phyloP scores from a whole-genome alignment of 1,140 invertebrate genomes.

The Phortica variegata region DNA sequence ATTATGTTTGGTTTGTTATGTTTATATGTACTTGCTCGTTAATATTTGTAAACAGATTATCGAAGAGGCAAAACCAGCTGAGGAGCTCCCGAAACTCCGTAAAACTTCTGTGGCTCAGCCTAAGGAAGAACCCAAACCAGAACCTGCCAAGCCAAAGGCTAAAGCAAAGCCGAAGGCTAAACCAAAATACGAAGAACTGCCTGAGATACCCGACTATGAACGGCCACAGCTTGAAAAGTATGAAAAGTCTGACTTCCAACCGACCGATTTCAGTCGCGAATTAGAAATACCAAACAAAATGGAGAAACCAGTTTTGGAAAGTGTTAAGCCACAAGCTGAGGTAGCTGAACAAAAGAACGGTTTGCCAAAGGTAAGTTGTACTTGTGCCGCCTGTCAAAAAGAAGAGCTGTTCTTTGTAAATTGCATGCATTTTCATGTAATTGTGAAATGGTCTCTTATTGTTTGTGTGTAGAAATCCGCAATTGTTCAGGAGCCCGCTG shows the following conservation, averaged over 20 bases:
- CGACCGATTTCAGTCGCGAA: constrained; percentile 43
- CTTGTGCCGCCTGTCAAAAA: background rate
- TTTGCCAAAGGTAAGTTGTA: constrained; percentile 35
- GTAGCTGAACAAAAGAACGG: constrained; percentile 32
- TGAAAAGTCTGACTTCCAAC: constrained; percentile 58
- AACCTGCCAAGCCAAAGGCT: constrained; percentile 56
- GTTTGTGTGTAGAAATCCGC: constrained; percentile 29
- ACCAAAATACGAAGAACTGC: constrained; percentile 66
- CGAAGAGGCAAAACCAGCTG: constrained; percentile 34
- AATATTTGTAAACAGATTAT: constrained; percentile 18
- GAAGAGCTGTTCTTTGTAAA: background rate
- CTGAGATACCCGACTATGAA: constrained; percentile 73
- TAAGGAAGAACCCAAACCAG: constrained; percentile 42
- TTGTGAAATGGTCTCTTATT: background rate
- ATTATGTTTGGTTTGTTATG: background rate
- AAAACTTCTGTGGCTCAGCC: constrained; percentile 38
- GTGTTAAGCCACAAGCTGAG: constrained; percentile 28
- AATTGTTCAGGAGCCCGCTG: constrained; percentile 14
- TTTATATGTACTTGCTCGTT: constrained; percentile 3
- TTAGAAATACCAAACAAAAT: constrained; percentile 49
- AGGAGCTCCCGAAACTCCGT: constrained; percentile 51
- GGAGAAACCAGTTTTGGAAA: constrained; percentile 44
- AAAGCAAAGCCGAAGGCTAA: constrained; percentile 61
- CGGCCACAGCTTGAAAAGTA: constrained; percentile 62
- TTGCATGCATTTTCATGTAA: constrained; percentile 5